A percentile compares a stretch with the other conserved stretches of the same genome.
phyloP scores from a whole-genome alignment of 2,113 vertebrate genomes.

The Catharus minimus region DNA sequence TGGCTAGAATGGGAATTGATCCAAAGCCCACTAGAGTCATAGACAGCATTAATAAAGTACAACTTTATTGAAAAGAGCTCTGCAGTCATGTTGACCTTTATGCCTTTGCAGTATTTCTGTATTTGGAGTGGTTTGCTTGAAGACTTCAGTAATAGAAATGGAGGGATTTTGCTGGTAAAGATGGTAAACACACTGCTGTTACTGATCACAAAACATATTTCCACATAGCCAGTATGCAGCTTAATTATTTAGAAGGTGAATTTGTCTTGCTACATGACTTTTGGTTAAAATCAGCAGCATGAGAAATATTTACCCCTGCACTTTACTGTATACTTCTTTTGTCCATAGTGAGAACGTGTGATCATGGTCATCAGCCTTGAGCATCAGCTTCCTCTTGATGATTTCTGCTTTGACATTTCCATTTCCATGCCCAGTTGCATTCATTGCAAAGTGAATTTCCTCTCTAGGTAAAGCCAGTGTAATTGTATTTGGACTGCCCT shows the following conservation, averaged over 20 bases:
- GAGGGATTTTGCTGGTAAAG: not conserved
- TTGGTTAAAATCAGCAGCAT: not conserved
- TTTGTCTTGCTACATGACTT: not conserved
- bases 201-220: not conserved
- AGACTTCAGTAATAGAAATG: not conserved
- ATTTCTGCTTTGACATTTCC: not conserved
- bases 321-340: not conserved
- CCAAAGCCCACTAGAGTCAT: not conserved
- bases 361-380: not conserved
- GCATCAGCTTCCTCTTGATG: not conserved
- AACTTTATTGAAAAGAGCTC: constrained; percentile 30
- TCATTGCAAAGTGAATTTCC: not conserved
- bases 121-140: not conserved
- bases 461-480: not conserved
- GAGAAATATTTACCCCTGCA: not conserved
- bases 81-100: not conserved
- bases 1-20: constrained; percentile 7
- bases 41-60: constrained; percentile 16
- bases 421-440: constrained; percentile 3
- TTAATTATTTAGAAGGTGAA: not conserved
- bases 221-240: not conserved
- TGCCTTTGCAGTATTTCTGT: constrained; percentile 33
- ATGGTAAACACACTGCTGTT: not conserved
- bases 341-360: not conserved
- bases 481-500: not conserved